Conservation (phyloP, 1,140 invertebrate species). For the Batillaria attramentaria region DNA sequence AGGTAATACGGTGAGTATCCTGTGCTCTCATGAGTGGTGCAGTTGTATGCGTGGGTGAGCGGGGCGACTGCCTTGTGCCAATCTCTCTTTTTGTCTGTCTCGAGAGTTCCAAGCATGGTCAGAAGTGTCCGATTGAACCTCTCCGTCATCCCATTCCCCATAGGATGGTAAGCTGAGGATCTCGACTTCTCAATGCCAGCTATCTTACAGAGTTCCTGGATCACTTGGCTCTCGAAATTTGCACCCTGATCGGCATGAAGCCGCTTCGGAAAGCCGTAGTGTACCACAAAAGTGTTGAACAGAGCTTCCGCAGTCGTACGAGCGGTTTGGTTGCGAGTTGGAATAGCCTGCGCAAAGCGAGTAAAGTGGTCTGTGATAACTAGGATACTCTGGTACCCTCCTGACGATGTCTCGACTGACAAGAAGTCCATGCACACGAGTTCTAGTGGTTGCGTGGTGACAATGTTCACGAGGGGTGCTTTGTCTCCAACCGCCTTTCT, state of each 20-base stretch:
- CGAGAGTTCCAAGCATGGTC: no score
- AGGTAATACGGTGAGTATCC: no score
- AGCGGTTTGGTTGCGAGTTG: conserved; percentile 31
- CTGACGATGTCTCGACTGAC: conserved; percentile 33
- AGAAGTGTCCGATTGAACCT: no score
- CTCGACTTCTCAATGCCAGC: not conserved
- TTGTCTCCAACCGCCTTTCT: conserved; percentile 13
- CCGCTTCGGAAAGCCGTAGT: conserved; percentile 35
- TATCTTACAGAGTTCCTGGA: conserved; percentile 15
- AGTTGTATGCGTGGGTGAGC: no score
- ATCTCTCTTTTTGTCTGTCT: no score
- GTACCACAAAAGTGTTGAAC: conserved; percentile 38
- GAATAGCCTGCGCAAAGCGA: conserved; percentile 26
- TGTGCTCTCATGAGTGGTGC: no score
- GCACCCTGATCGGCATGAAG: conserved; percentile 39
- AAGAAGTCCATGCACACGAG: conserved; percentile 38
- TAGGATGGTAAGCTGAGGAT: no score
- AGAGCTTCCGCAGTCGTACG: conserved; percentile 38
- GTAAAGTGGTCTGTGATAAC: conserved; percentile 43
- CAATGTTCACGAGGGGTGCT: not conserved
- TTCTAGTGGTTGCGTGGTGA: conserved; percentile 22
- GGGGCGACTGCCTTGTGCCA: no score
- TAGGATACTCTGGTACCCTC: conserved; percentile 28
- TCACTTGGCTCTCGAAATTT: conserved; percentile 34
- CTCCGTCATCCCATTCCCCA: no score